Evolutionary conservation across 2,888 invertebrate genomes (phyloP), one percentile per base, ranked within the genome.

Genomic region (Lithodes maja): DNA sequence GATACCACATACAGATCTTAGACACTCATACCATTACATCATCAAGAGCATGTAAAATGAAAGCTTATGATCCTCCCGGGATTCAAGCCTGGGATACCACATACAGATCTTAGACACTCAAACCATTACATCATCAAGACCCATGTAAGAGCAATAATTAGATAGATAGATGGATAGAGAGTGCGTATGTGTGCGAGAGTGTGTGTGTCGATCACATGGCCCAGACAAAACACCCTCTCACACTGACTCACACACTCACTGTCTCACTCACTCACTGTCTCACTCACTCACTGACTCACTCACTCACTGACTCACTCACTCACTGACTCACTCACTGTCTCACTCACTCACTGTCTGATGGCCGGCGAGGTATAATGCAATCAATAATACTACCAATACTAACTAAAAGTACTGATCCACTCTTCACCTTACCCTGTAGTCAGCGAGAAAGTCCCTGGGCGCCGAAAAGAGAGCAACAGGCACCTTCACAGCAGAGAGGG

Each of bases 391-490:
- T 33, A 33, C 33, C 33, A 33, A 33, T 33, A 33, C 33, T 33
- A 33, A 33, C 33, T 33, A 33, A 33, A 33, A 33, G 33, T 33
- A 33, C 33, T 33, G 33, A 33, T 33, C 33, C 33, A 33, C 61
- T 61, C 7, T 61, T 61, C 61, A 61, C 54, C 84, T 75, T 68
- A 86, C 85, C 85, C 52, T 2, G 2, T 68, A 54, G 2, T 79
- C 79, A 17, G 71, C 86, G 7, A 86, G 49, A 69, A n/a, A 81
- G 61, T 86, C 86, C 17, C 74, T 71, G n/a, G 55, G 53, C 9
- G 86, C 80, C 86, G 81, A 86, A 79, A 86, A 86, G 53, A 86
- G 71, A 17, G 69, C 86, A 15, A 86, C 74, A 55, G 86, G 86
- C 7, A 55, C 80, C 12, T 15, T 61, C 3, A 86, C 86, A 17